A percentile compares a stretch with the other conserved stretches of the same genome.
These are phyloP conservation scores for Leptestheria dahalacensis DNA, from an alignment of 1,140 invertebrate genomes.

Conservation along the genomic window DNA sequence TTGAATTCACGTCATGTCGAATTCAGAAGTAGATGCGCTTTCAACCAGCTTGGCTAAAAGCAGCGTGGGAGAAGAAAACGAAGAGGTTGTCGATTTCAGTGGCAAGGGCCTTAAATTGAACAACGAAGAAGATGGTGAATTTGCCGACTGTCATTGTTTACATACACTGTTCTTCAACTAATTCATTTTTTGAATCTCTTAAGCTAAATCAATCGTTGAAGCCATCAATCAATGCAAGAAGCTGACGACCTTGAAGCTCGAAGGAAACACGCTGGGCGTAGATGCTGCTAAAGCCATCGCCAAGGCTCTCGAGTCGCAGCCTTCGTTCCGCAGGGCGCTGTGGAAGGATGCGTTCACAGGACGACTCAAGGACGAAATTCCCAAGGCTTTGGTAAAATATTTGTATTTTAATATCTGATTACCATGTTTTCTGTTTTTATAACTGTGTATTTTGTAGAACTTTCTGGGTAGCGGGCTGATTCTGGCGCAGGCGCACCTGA, in stretches of 20 bases:
- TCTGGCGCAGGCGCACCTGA: slow-evolving; percentile 53
- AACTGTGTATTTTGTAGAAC: slow-evolving; percentile 35
- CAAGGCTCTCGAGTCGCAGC: slow-evolving; percentile 55
- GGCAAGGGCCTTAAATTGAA: slow-evolving; percentile 48
- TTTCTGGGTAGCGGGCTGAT: slow-evolving; percentile 68
- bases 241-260: slow-evolving; percentile 47
- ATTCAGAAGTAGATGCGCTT: not conserved
- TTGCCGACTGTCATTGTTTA: slow-evolving; percentile 1
- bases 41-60: not conserved
- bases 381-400: slow-evolving; percentile 55
- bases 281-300: slow-evolving; percentile 71
- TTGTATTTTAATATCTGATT: not conserved
- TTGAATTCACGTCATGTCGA: not conserved
- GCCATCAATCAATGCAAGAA: slow-evolving; percentile 21
- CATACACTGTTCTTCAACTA: slow-evolving; percentile 5
- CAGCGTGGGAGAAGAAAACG: not conserved
- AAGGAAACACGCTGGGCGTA: slow-evolving; percentile 85
- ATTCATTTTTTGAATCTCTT: slow-evolving; percentile 20
- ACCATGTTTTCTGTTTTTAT: not conserved
- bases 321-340: slow-evolving; percentile 58
- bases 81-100: slow-evolving; percentile 39
- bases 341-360: slow-evolving; percentile 97
- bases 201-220: slow-evolving; percentile 22
- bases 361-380: slow-evolving; percentile 87
- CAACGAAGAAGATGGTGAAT: slow-evolving; percentile 46